Evolutionary conservation across 92 coral and sea anemone genomes (phyloP).

Genomic region (Heliopora coerulea): DNA sequence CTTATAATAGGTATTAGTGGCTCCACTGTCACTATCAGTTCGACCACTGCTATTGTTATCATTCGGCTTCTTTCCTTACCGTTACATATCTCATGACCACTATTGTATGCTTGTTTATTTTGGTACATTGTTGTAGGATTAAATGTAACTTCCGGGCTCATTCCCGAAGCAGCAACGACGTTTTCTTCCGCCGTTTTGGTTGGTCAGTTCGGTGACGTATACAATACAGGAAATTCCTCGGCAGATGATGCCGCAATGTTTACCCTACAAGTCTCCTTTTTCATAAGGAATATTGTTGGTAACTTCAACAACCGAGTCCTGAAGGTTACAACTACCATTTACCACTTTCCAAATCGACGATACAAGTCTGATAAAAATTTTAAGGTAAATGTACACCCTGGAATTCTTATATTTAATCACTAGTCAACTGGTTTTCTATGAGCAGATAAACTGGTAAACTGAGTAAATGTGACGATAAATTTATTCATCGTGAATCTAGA

Average conservation of each 20-base stretch:
- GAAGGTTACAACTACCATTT: neutral
- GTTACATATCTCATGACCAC: neutral
- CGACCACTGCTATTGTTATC: neutral
- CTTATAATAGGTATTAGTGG: too few species aligned
- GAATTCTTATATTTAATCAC: neutral
- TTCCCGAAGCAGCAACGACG: conserved; percentile 30
- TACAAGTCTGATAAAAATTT: neutral
- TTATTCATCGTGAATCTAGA: too few species aligned
- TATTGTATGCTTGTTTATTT: neutral
- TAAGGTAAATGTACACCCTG: too few species aligned
- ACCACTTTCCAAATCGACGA: conserved; percentile 9
- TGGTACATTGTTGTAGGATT: conserved; percentile 44
- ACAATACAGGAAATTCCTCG: conserved; percentile 52
- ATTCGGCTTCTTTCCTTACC: neutral
- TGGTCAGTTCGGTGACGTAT: conserved; percentile 49
- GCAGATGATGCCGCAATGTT: conserved; percentile 37
- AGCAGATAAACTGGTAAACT: too few species aligned
- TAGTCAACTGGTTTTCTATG: too few species aligned
- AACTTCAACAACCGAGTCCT: neutral
- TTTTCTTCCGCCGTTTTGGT: conserved; percentile 35
- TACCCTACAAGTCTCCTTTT: conserved; percentile 44
- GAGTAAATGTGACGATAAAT: too few species aligned
- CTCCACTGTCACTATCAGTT: neutral
- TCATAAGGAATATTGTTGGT: conserved; percentile 31
- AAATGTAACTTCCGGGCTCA: conserved; percentile 54